Evolutionary conservation across 2,888 invertebrate genomes (phyloP).

Genomic region (Drosophila leonis): DNA sequence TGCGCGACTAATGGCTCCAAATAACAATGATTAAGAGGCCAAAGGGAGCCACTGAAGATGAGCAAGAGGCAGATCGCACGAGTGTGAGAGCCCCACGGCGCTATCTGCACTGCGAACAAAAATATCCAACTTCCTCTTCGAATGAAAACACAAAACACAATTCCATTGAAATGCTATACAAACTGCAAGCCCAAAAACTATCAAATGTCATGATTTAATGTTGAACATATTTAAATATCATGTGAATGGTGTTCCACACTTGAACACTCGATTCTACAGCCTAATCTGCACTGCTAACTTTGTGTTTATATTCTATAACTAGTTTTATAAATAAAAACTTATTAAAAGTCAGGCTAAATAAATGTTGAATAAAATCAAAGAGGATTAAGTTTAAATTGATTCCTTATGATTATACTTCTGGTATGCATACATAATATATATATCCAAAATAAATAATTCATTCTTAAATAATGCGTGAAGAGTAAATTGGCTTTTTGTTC

Average conservation of each 20-base stretch:
- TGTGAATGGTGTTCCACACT: not conserved
- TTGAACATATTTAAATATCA: not conserved
- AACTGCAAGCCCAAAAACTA: not conserved
- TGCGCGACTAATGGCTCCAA: conserved; percentile 71
- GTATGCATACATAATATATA: too few species aligned
- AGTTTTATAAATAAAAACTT: too few species aligned
- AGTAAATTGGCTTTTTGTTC: too few species aligned
- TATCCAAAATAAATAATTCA: too few species aligned
- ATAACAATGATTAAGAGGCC: conserved; percentile 78
- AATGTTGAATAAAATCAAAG: too few species aligned
- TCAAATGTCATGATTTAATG: not conserved
- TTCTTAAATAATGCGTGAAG: too few species aligned
- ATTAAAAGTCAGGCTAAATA: too few species aligned
- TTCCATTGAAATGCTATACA: not conserved
- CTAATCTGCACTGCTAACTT: too few species aligned
- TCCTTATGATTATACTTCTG: too few species aligned
- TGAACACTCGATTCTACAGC: not conserved
- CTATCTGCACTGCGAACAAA: conserved; percentile 12
- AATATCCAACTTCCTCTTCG: not conserved
- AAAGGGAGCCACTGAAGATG: conserved; percentile 29
- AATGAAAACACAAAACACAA: too few species aligned
- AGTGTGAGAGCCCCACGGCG: conserved; percentile 23
- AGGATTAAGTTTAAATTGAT: too few species aligned
- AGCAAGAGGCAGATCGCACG: conserved; percentile 1
- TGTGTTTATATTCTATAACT: too few species aligned